These are phyloP conservation scores for Motacilla tschutschensis DNA, from an alignment of 2,113 vertebrate genomes.

Conservation along the genomic window DNA sequence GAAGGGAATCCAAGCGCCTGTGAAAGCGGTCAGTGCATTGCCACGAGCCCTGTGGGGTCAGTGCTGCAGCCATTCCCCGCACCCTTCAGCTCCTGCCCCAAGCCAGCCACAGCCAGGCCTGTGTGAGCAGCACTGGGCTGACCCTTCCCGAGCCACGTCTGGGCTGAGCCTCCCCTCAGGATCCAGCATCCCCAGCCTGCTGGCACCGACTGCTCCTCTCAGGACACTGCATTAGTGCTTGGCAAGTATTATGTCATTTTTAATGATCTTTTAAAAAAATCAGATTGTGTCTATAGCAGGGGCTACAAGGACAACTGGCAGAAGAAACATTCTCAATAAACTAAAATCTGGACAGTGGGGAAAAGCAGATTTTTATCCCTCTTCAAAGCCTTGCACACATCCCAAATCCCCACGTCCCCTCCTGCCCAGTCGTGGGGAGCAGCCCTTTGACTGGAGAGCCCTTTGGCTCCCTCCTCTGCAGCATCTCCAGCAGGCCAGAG, in stretches of 20 bases:
- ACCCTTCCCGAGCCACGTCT: neutral
- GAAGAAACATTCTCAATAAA: neutral
- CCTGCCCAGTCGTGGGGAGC: neutral
- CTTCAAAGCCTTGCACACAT: neutral
- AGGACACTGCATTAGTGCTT: neutral
- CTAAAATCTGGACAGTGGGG: neutral
- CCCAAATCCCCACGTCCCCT: accelerated
- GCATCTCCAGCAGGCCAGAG: neutral
- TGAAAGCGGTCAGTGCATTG: neutral
- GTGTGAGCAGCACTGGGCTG: neutral
- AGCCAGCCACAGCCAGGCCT: neutral
- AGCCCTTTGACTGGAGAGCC: neutral
- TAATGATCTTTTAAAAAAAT: neutral
- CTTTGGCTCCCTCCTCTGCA: neutral
- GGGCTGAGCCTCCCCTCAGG: too few species aligned
- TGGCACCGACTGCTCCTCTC: neutral
- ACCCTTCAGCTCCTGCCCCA: neutral
- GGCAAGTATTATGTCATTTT: neutral
- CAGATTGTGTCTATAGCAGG: neutral
- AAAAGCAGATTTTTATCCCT: neutral
- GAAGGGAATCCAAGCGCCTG: neutral
- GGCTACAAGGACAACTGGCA: neutral
- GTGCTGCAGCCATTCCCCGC: accelerated
- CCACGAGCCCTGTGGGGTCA: neutral
- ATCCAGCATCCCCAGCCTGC: neutral